These are phyloP conservation scores for Apocrypta bakeri DNA, from an alignment of 1,140 invertebrate species.

Conservation along the genomic window DNA sequence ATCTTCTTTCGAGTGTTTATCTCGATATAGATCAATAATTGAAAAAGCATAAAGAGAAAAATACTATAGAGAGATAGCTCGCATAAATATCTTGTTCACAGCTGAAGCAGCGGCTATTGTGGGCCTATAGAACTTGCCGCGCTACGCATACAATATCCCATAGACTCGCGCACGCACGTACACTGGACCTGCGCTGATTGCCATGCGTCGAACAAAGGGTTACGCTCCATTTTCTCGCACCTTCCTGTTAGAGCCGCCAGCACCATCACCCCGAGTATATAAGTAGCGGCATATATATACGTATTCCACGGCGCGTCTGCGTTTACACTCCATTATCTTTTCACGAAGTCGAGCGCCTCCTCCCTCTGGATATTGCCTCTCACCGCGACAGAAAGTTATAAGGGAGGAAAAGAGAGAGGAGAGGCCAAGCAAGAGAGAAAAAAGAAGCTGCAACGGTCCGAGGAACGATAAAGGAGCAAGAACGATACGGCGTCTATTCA, in stretches of 20 bases:
- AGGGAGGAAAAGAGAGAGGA: not conserved
- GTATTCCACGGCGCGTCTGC: conserved; percentile 44
- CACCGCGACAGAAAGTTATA: not conserved
- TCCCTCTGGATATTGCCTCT: conserved; percentile 28
- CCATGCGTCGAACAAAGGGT: conserved; percentile 53
- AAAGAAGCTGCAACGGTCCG: not conserved
- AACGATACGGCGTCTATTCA: not conserved
- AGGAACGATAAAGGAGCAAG: conserved; percentile 29
- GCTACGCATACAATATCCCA: not conserved
- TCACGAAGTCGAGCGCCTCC: conserved; percentile 39
- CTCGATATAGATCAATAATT: not conserved
- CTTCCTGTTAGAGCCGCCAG: conserved; percentile 1
- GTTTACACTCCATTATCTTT: conserved; percentile 51
- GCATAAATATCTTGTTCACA: not conserved
- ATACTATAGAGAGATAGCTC: not conserved
- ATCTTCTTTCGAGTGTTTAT: not conserved
- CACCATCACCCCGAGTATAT: not conserved
- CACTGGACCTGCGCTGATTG: conserved; percentile 50
- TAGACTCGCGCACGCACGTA: not conserved
- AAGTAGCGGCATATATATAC: not conserved
- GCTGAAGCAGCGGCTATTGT: not conserved
- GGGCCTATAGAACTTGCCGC: not conserved
- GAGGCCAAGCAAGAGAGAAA: not conserved
- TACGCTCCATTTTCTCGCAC: conserved; percentile 55
- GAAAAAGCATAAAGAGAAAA: not conserved